These are phyloP conservation scores for Bothrops jararaca DNA, from an alignment of 2,113 vertebrate species.

Conservation along the genomic window DNA sequence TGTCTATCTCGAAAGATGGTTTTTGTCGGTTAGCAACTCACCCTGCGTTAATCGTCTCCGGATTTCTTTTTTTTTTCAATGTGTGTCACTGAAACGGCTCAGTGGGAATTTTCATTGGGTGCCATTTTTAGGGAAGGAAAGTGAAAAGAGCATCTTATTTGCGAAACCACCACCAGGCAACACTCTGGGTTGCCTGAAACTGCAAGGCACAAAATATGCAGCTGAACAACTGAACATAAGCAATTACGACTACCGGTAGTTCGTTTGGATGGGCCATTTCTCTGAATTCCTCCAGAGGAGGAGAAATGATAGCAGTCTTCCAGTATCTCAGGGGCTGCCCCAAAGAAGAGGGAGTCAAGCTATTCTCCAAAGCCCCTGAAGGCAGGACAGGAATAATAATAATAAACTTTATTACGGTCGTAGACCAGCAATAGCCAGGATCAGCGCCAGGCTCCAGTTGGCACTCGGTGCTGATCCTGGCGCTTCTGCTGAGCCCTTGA, in stretches of 20 bases:
- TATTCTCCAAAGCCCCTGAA: too few species aligned
- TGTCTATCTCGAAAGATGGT: background rate
- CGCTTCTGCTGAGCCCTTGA: too few species aligned
- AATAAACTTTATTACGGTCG: too few species aligned
- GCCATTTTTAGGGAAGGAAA: background rate
- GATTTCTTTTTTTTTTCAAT: slow-evolving; percentile 35
- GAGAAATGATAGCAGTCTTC: background rate
- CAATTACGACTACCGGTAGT: background rate
- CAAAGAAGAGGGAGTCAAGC: too few species aligned
- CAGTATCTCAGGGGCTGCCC: too few species aligned
- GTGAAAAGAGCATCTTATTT: slow-evolving; percentile 22
- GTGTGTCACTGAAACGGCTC: background rate
- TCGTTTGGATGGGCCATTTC: background rate
- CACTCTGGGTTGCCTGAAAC: background rate
- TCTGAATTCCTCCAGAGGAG: background rate
- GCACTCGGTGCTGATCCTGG: too few species aligned
- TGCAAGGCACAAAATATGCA: background rate
- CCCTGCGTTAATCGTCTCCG: slow-evolving; percentile 18
- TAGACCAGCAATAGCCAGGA: too few species aligned
- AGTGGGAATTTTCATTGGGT: background rate
- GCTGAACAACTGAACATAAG: background rate
- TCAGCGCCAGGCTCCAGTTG: too few species aligned
- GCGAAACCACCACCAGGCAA: background rate
- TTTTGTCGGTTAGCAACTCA: slow-evolving; percentile 17
- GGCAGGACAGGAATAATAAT: too few species aligned